Percentiles rank a stretch among this genome's conserved stretches.
phyloP scores from a whole-genome alignment of 2,888 invertebrate genomes.

The Himalopsyche japonica region DNA sequence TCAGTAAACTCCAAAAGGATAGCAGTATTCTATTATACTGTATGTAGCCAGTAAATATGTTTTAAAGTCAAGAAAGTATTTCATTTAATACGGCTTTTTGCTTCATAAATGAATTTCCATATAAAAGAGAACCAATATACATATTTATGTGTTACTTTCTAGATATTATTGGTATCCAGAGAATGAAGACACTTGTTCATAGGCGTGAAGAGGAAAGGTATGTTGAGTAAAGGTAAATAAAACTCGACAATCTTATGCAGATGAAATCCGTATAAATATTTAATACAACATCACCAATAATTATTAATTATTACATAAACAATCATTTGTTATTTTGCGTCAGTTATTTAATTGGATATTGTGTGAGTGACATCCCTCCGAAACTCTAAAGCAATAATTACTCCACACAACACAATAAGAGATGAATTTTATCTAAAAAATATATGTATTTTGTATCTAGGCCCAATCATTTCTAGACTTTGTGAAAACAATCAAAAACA shows the following conservation, averaged over 20 bases:
- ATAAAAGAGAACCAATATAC: too few relatives aligned
- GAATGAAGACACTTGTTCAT: too few relatives aligned
- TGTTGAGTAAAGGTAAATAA: constrained; percentile 6
- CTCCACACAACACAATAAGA: constrained; percentile 25
- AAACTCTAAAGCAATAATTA: not conserved
- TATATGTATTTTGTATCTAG: constrained; percentile 23
- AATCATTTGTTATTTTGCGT: constrained; percentile 28
- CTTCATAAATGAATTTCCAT: too few relatives aligned
- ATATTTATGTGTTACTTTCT: too few relatives aligned
- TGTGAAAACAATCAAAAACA: not conserved
- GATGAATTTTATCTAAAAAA: constrained; percentile 29
- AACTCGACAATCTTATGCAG: constrained; percentile 15
- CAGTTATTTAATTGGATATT: constrained; percentile 8
- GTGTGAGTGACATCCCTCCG: not conserved
- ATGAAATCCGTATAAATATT: constrained; percentile 40
- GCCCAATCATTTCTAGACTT: constrained; percentile 6
- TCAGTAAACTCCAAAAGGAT: too few relatives aligned
- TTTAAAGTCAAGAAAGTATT: too few relatives aligned
- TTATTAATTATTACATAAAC: constrained; percentile 36
- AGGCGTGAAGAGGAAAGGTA: not conserved
- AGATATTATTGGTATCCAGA: too few relatives aligned
- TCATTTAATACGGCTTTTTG: too few relatives aligned
- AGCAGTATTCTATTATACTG: too few relatives aligned
- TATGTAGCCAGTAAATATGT: too few relatives aligned
- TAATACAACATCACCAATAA: constrained; percentile 38